Conservation (phyloP, 2,113 vertebrate species). For the Otus sunia region DNA sequence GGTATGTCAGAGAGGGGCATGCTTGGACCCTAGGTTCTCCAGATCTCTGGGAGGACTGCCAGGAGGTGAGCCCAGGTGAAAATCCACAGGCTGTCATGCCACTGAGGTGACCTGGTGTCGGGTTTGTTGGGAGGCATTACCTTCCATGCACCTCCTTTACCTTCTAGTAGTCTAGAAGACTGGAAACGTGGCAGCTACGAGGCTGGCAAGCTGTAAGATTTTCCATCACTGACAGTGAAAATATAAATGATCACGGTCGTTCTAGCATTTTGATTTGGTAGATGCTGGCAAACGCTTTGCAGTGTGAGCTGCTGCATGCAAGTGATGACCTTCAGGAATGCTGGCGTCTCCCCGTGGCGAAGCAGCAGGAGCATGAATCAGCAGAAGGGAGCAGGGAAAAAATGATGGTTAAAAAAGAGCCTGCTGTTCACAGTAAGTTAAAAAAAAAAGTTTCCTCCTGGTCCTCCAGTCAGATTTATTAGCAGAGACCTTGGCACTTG, state of each 20-base stretch:
- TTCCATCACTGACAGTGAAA: background rate
- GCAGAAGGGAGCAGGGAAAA: slow-evolving; percentile 30
- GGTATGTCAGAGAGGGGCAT: rapidly evolving
- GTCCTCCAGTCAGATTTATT: slow-evolving; percentile 50
- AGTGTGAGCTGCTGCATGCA: slow-evolving; percentile 5
- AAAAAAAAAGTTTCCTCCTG: slow-evolving; percentile 10
- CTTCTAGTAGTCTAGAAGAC: background rate
- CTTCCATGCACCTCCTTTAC: background rate
- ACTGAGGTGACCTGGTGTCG: background rate
- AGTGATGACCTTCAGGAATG: slow-evolving; percentile 61
- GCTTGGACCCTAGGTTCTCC: background rate
- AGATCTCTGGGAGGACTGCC: background rate
- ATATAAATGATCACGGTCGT: background rate
- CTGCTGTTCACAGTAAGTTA: background rate
- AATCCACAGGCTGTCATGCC: background rate
- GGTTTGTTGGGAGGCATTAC: background rate
- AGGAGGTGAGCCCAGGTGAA: background rate
- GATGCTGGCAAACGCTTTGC: background rate
- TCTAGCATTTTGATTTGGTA: background rate
- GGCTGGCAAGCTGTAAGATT: background rate
- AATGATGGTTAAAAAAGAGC: background rate
- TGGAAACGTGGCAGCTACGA: background rate
- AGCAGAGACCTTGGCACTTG: slow-evolving; percentile 50
- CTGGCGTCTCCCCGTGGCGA: background rate
- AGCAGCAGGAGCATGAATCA: slow-evolving; percentile 54